A percentile compares a stretch with the other conserved stretches of the same genome.
Evolutionary conservation across 2,797 vertebrate genomes (phyloP).

Genomic region (Moxostoma hubbsi): DNA sequence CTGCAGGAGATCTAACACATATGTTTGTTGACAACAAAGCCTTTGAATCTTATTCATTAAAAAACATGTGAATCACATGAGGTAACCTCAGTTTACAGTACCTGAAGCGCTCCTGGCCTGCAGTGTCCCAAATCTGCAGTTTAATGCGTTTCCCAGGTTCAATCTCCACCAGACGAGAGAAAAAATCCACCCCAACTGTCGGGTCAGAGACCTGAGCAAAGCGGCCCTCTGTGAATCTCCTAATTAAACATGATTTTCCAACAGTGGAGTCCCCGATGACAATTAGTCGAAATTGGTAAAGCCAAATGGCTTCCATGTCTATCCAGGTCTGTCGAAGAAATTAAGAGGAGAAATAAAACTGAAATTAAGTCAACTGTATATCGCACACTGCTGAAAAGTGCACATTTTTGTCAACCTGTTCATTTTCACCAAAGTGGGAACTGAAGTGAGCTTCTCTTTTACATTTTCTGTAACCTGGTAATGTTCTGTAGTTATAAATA

Average conservation of each 20-base stretch:
- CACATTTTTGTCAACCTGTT: neutral
- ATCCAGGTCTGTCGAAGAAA: slow-evolving; percentile 55
- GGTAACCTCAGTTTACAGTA: slow-evolving; percentile 56
- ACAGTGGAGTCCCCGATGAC: slow-evolving; percentile 96
- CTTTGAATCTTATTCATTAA: neutral
- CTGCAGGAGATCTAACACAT: slow-evolving; percentile 2
- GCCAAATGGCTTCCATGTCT: slow-evolving; percentile 95
- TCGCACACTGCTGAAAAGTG: neutral
- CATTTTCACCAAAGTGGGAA: neutral
- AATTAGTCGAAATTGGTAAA: slow-evolving; percentile 95
- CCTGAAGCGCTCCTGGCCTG: slow-evolving; percentile 92
- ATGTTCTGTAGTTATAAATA: neutral
- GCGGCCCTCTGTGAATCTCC: slow-evolving; percentile 93
- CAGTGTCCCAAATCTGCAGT: slow-evolving; percentile 93
- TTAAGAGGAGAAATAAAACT: neutral
- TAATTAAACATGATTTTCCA: slow-evolving; percentile 94
- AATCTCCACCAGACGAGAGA: slow-evolving; percentile 94
- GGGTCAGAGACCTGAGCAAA: slow-evolving; percentile 95
- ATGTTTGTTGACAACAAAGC: neutral
- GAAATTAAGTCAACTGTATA: neutral
- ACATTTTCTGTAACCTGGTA: neutral
- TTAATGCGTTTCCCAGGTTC: slow-evolving; percentile 94
- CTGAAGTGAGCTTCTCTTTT: neutral
- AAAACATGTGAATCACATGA: neutral
- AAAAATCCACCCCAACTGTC: slow-evolving; percentile 96